phyloP scores from a whole-genome alignment of 2,797 vertebrate genomes.

The Myotis myotis region DNA sequence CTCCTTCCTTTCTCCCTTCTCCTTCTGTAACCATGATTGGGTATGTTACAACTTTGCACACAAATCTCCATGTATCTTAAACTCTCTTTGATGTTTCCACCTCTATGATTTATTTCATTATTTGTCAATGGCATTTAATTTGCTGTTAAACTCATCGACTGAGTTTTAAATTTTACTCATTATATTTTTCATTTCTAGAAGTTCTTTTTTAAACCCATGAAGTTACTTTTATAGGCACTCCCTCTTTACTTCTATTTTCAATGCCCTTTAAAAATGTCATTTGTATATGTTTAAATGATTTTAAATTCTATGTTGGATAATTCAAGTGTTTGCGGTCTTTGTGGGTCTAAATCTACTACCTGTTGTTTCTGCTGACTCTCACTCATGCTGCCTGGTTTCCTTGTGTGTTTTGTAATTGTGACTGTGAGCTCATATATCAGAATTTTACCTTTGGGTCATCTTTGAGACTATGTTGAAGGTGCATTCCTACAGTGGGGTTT shows the following conservation, averaged over 20 bases:
- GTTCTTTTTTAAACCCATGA: neutral
- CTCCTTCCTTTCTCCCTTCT: neutral
- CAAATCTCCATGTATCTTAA: neutral
- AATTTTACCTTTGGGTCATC: neutral
- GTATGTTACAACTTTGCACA: neutral
- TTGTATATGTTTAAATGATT: neutral
- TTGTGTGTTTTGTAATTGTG: neutral
- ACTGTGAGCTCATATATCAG: neutral
- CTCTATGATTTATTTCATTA: neutral
- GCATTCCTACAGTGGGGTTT: constrained; percentile 2
- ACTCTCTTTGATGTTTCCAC: neutral
- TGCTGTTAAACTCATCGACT: neutral
- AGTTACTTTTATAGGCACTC: neutral
- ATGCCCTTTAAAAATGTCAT: neutral
- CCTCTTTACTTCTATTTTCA: neutral
- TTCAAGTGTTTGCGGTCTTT: neutral
- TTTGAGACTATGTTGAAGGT: constrained; percentile 27
- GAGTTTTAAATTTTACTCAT: constrained; percentile 8
- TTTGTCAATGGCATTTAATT: neutral
- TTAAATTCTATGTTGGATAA: neutral
- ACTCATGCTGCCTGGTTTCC: neutral
- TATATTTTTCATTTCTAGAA: neutral
- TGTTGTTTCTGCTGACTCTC: constrained; percentile 10
- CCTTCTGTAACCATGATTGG: neutral
- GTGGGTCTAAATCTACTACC: constrained; percentile 1